Conservation (phyloP, 2,797 vertebrate species). For the Intellagama lesueurii region DNA sequence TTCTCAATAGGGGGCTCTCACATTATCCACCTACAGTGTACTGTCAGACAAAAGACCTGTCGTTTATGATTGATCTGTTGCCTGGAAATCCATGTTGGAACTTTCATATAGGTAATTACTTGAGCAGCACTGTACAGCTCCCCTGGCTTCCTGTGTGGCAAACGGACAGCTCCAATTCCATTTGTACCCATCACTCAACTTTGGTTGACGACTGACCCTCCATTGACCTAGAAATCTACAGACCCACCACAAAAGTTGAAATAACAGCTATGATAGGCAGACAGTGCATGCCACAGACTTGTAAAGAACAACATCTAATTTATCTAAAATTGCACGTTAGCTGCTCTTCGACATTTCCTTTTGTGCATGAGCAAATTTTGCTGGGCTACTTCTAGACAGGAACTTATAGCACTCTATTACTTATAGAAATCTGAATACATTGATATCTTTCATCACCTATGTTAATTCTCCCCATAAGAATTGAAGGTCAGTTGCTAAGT, state of each 20-base stretch:
- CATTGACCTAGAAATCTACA: constrained; percentile 45
- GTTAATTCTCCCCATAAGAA: constrained; percentile 62
- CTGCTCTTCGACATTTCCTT: constrained; percentile 37
- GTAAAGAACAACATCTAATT: constrained; percentile 47
- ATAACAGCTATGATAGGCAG: background rate
- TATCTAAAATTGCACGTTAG: constrained; percentile 50
- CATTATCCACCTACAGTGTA: background rate
- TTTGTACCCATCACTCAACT: background rate
- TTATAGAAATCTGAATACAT: constrained; percentile 53
- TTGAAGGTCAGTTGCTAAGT: constrained; percentile 49
- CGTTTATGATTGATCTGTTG: constrained; percentile 58
- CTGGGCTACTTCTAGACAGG: constrained; percentile 54
- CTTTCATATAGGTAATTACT: constrained; percentile 29
- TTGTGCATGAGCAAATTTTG: constrained; percentile 28
- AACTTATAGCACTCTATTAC: constrained; percentile 62
- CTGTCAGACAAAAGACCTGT: constrained; percentile 45
- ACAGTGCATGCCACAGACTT: background rate
- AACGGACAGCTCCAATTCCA: constrained; percentile 38
- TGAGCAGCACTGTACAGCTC: constrained; percentile 44
- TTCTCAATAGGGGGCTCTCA: background rate
- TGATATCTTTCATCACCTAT: constrained; percentile 45
- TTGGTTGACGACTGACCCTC: constrained; percentile 30
- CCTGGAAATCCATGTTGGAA: constrained; percentile 26
- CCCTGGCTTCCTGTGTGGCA: constrained; percentile 52
- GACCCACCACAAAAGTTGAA: constrained; percentile 36